Conservation (phyloP, 2,113 vertebrate species). For the Dipodomys stephensi region DNA sequence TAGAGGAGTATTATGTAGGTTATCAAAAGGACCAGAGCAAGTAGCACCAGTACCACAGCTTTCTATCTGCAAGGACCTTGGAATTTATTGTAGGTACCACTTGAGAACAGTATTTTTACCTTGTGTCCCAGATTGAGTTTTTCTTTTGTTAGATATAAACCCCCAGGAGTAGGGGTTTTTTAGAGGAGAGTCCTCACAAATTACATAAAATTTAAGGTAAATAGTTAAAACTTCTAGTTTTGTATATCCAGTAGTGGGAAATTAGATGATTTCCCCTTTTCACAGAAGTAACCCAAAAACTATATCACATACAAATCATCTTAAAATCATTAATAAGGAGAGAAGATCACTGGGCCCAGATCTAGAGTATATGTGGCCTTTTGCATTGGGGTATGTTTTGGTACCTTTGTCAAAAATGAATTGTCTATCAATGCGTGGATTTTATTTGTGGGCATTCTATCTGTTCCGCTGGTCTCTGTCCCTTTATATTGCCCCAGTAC, state of each 20-base stretch:
- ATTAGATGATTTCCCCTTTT: neutral
- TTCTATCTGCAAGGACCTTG: no score
- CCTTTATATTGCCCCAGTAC: no score
- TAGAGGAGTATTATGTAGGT: conserved; percentile 61
- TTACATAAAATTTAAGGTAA: neutral
- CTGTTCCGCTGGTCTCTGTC: no score
- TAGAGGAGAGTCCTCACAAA: neutral
- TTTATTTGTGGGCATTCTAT: no score
- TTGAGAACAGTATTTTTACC: neutral
- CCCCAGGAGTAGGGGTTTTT: neutral
- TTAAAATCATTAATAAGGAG: neutral
- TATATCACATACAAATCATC: neutral
- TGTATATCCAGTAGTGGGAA: neutral
- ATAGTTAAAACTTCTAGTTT: neutral
- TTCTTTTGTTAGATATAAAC: neutral
- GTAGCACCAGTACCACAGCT: conserved; percentile 79
- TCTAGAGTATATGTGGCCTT: neutral
- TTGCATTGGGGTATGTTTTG: neutral
- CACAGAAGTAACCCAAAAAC: neutral
- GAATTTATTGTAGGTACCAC: neutral
- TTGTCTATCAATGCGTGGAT: no score
- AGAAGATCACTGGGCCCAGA: neutral
- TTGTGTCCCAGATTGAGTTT: neutral
- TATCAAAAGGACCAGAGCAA: conserved; percentile 67
- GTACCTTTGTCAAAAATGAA: no score